phyloP scores from a whole-genome alignment of 1,140 invertebrate species.

The Alviniconcha marisindica region DNA sequence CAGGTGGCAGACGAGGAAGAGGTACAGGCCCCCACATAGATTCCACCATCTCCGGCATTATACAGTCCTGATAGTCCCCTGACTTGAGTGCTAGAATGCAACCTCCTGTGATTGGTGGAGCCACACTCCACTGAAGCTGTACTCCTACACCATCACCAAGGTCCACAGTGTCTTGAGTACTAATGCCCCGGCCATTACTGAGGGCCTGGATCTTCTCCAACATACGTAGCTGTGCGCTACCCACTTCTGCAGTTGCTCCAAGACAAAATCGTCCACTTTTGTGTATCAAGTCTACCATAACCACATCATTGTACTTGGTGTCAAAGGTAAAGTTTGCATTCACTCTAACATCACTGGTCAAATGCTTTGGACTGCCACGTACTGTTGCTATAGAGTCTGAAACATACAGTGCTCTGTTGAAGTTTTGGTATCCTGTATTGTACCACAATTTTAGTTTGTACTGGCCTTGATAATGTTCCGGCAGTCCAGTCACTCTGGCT shows the following conservation, averaged over 20 bases:
- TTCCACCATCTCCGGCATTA: conserved; percentile 72
- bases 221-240: conserved; percentile 43
- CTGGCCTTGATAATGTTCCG: conserved; percentile 55
- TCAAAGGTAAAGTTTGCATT: conserved; percentile 52
- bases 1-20: conserved; percentile 65
- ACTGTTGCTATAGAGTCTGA: conserved; percentile 48
- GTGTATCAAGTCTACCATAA: conserved; percentile 40
- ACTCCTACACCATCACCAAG: conserved; percentile 46
- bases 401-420: conserved; percentile 47
- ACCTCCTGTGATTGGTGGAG: conserved; percentile 58
- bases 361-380: conserved; percentile 42
- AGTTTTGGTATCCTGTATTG: conserved; percentile 56
- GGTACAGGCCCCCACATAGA: conserved; percentile 74
- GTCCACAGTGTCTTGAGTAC: conserved; percentile 40
- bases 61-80: conserved; percentile 66
- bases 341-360: conserved; percentile 42
- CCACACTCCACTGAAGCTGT: conserved; percentile 38
- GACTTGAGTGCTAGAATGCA: conserved; percentile 53
- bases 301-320: conserved; percentile 54
- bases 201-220: conserved; percentile 48
- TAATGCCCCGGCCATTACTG: conserved; percentile 37
- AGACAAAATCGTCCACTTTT: conserved; percentile 50
- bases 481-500: conserved; percentile 59
- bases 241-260: conserved; percentile 42
- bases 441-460: conserved; percentile 53